Evolutionary conservation across 2,888 invertebrate species (phyloP), one percentile per base, ranked within the genome.

Genomic region (Perizoma affinitatum): DNA sequence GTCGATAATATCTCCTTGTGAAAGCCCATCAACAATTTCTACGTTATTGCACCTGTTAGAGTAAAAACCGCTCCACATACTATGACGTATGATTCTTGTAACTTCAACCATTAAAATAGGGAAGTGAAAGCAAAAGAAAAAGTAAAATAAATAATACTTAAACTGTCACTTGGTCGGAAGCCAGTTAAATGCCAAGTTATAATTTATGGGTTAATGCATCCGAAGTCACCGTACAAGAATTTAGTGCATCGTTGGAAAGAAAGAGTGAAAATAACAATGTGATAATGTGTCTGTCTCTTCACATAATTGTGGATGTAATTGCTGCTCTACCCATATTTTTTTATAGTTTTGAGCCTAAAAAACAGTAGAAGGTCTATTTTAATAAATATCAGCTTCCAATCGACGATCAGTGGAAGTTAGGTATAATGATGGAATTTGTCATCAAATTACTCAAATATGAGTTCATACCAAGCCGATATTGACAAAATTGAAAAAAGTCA

Each of bases 161-260:
- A 63, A 65, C 60, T 67, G 68, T 63, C 68, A 67, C 68, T 58
- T 55, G 53, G 55, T 67, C 65, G 64, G 56, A 67, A 67, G 65
- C 61, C 58, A 58, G 63, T 58, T 67, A 62, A 69, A 66, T 54
- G 63, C 63, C 53, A 68, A 61, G 63, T 58, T 63, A 63, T 63
- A 63, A 67, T 68, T 60, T 68, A 65, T 61, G 49, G 69, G 67
- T 69, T 69, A 69, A 69, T 67, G 68, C 65, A 61, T 60, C 61
- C 55, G 58, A 63, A 65, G 54, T 53, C 56, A 65, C 60, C 60
- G 42, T 66, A 63, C 56, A 60, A 63, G 58, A 62, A 55, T 53
- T 52, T 48, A 45, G 55, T 58, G 58, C 42, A 62, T 47, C 57
- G 48, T 46, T 51, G 43, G 51, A 43, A 46, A 11, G 34, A 41